Conservation (phyloP, 2,797 vertebrate genomes). For the Pantherophis vulpinus region DNA sequence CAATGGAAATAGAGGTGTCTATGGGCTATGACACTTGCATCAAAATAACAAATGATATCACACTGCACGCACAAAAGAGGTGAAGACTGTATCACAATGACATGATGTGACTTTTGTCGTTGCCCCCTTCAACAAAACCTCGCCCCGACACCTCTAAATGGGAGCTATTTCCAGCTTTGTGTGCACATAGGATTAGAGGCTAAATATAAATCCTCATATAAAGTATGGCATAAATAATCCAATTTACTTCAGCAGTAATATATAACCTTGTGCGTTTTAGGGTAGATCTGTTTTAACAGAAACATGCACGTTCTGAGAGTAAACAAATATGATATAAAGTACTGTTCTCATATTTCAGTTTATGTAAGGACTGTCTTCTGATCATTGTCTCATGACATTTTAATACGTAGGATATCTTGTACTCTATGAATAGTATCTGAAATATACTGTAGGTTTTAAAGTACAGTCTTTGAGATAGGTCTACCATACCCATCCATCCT, state of each 20-base stretch:
- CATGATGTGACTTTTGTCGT: background rate
- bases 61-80: background rate
- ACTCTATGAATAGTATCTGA: slow-evolving; percentile 1
- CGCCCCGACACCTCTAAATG: background rate
- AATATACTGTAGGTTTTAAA: background rate
- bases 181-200: background rate
- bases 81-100: background rate
- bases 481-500: background rate
- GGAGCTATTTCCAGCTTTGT: background rate
- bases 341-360: background rate
- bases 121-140: background rate
- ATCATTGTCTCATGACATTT: slow-evolving; percentile 7
- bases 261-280: background rate
- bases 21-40: background rate
- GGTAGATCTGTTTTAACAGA: background rate
- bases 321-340: background rate
- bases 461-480: background rate
- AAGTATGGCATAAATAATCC: background rate
- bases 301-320: background rate
- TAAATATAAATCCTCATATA: background rate
- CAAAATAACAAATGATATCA: background rate
- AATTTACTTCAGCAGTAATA: background rate
- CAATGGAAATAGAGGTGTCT: background rate
- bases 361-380: background rate
- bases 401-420: background rate